Conservation (phyloP, 2,888 invertebrate species). For the Trimorus sp. region DNA sequence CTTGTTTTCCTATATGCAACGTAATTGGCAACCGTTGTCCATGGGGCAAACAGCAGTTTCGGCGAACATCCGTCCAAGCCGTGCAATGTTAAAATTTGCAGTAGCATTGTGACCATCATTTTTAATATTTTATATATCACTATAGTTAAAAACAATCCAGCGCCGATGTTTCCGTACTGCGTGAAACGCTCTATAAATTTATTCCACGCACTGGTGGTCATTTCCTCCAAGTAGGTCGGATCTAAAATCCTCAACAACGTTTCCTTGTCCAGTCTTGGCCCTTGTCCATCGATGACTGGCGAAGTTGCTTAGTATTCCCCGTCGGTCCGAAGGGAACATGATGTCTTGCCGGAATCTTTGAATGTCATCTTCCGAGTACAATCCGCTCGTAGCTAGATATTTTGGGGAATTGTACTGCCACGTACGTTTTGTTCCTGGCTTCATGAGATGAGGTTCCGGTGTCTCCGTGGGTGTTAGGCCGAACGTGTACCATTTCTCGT, state of each 20-base stretch:
- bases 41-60: too few relatives aligned
- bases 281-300: neutral
- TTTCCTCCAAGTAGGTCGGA: neutral
- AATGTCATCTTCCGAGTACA: neutral
- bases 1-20: too few relatives aligned
- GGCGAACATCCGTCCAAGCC: too few relatives aligned
- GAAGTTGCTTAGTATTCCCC: neutral
- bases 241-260: neutral
- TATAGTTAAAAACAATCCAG: neutral
- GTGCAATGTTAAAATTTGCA: neutral
- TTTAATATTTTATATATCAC: neutral
- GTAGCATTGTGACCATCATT: neutral
- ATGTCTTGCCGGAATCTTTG: neutral
- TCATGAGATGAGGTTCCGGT: neutral
- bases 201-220: neutral
- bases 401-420: neutral
- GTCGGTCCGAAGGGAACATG: neutral
- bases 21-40: too few relatives aligned
- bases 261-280: neutral
- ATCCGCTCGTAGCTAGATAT: neutral
- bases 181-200: neutral
- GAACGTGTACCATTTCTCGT: conserved; percentile 24
- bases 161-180: neutral
- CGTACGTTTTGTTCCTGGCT: neutral
- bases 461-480: neutral